phyloP scores from a whole-genome alignment of 2,888 invertebrate species.

The Hedychridium roseum region DNA sequence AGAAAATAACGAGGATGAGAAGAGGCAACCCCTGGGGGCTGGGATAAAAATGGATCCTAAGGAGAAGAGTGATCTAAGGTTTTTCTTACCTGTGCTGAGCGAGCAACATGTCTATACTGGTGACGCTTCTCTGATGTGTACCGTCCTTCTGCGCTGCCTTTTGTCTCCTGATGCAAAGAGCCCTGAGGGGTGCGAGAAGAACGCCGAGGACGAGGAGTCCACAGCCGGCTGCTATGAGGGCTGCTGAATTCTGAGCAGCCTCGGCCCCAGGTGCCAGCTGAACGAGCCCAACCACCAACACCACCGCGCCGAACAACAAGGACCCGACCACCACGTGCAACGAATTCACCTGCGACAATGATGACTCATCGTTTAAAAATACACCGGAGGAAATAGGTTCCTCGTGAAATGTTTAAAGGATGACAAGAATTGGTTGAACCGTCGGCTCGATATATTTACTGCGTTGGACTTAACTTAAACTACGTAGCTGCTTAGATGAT shows the following conservation, averaged over 20 bases:
- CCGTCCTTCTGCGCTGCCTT: slow-evolving; percentile 65
- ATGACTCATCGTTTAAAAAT: too few relatives aligned
- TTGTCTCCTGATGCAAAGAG: slow-evolving; percentile 73
- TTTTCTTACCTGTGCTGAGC: slow-evolving; percentile 66
- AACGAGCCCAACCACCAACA: slow-evolving; percentile 78
- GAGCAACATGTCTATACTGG: slow-evolving; percentile 66
- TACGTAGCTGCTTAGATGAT: too few relatives aligned
- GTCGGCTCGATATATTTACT: too few relatives aligned
- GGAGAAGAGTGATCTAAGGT: too few relatives aligned
- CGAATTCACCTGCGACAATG: slow-evolving; percentile 78
- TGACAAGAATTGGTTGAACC: too few relatives aligned
- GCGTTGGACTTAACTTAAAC: too few relatives aligned
- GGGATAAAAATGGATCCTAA: too few relatives aligned
- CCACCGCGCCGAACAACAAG: slow-evolving; percentile 76
- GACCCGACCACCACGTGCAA: slow-evolving; percentile 79
- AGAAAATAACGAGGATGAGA: too few relatives aligned
- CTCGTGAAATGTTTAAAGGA: too few relatives aligned
- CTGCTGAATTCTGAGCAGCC: slow-evolving; percentile 77
- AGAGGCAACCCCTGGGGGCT: too few relatives aligned
- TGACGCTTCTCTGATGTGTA: slow-evolving; percentile 65
- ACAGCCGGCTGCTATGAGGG: slow-evolving; percentile 74
- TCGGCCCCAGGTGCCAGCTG: slow-evolving; percentile 81
- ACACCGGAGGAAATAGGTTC: too few relatives aligned
- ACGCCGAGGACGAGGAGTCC: slow-evolving; percentile 72
- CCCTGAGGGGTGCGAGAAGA: slow-evolving; percentile 72